Percentiles rank a stretch among this genome's conserved stretches.
Evolutionary conservation across 2,888 invertebrate genomes (phyloP).

Genomic region (Drosophila ustulata): DNA sequence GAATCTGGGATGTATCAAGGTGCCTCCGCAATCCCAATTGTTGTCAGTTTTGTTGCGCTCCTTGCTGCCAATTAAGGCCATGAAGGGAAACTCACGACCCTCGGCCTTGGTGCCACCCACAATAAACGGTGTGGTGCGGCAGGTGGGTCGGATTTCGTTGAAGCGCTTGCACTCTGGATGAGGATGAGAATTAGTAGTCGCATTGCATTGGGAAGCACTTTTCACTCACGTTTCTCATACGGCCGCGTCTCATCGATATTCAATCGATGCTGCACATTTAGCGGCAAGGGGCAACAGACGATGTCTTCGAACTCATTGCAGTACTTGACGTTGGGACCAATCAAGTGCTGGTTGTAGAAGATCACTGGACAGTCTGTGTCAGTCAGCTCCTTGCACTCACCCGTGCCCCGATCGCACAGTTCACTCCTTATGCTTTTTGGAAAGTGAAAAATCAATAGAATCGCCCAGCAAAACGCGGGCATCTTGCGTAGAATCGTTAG

Average conservation of each 20-base stretch:
- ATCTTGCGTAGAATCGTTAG: slow-evolving; percentile 30
- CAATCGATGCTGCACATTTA: slow-evolving; percentile 33
- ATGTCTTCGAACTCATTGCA: slow-evolving; percentile 72
- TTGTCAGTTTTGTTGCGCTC: slow-evolving; percentile 28
- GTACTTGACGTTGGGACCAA: slow-evolving; percentile 55
- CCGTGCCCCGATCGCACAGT: slow-evolving; percentile 64
- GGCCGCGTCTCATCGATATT: slow-evolving; percentile 20
- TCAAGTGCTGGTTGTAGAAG: slow-evolving; percentile 63
- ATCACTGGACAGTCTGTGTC: slow-evolving; percentile 63
- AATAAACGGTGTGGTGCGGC: slow-evolving; percentile 62
- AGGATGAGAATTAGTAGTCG: not conserved
- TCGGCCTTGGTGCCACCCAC: slow-evolving; percentile 71
- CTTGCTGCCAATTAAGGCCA: slow-evolving; percentile 74
- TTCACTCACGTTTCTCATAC: slow-evolving; percentile 57
- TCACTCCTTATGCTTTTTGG: slow-evolving; percentile 29
- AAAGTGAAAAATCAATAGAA: not conserved
- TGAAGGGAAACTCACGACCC: slow-evolving; percentile 81
- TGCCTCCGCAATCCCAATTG: slow-evolving; percentile 87
- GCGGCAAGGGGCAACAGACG: slow-evolving; percentile 65
- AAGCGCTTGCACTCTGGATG: slow-evolving; percentile 58
- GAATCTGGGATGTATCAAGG: slow-evolving; percentile 86
- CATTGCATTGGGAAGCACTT: not conserved
- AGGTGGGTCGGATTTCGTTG: slow-evolving; percentile 49
- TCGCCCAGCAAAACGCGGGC: slow-evolving; percentile 20
- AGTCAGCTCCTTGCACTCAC: slow-evolving; percentile 63